Percentiles rank a stretch among this genome's conserved stretches.
Evolutionary conservation across 2,113 vertebrate genomes (phyloP).

Genomic region (Nothobranchius kuhntae): DNA sequence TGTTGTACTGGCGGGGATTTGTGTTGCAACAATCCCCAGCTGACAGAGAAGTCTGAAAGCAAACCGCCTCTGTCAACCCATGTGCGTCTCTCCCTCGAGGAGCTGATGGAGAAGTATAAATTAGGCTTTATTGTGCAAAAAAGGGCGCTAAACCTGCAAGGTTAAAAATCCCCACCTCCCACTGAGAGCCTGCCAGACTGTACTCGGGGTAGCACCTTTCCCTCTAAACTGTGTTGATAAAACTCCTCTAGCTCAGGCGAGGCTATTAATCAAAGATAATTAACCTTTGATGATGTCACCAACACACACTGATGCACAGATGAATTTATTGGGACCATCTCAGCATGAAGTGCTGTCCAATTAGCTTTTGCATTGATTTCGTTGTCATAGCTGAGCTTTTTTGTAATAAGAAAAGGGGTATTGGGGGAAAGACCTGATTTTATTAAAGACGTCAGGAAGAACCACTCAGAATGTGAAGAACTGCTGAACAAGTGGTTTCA

Average conservation of each 20-base stretch:
- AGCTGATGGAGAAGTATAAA: no score
- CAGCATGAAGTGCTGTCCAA: not conserved
- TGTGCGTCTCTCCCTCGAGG: no score
- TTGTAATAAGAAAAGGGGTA: not conserved
- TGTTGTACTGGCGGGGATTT: no score
- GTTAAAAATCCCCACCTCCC: not conserved
- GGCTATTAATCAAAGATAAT: conserved; percentile 49
- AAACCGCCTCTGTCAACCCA: no score
- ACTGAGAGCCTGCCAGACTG: not conserved
- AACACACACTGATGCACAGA: not conserved
- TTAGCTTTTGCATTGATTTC: conserved; percentile 39
- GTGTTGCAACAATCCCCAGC: no score
- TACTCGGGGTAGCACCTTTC: not conserved
- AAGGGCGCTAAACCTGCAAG: not conserved
- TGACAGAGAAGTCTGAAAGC: no score
- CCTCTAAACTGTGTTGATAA: conserved; percentile 21
- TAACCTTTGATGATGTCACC: conserved; percentile 54
- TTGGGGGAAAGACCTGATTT: not conserved
- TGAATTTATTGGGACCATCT: conserved; percentile 17
- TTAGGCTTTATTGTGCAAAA: not conserved
- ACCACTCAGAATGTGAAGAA: no score
- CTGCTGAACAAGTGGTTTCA: not conserved
- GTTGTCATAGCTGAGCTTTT: not conserved
- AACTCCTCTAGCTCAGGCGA: conserved; percentile 17
- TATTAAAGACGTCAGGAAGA: not conserved